Evolutionary conservation across 2,797 vertebrate genomes (phyloP), one percentile per base, ranked within the genome.

Genomic region (Enteromius viviparus): DNA sequence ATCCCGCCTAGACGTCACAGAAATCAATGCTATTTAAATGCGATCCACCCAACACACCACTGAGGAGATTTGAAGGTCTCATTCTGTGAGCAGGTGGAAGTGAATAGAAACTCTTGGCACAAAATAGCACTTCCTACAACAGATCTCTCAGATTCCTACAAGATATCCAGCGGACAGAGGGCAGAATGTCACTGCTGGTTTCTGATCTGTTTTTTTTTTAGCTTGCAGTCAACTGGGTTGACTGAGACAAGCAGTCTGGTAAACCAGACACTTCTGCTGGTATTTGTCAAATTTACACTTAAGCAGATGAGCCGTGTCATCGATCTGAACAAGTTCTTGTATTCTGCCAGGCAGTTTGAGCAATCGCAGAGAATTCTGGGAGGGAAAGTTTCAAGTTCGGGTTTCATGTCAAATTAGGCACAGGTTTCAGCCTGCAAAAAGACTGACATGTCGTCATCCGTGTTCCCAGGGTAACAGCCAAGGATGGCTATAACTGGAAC

Each of bases 1-100:
- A 90, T 87, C 68, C 81, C 76, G 65, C 83, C 75, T 17, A 81
- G 84, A 83, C 88, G 88, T 82, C 51, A 88, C 87, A 71, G 80
- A 86, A 92, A 93, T 93, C 92, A 14, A 93, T 90, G 85, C 74
- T 66, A 42, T 84, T 82, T 80, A 76, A 85, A 58, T 69, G 65
- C 19, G 12, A 83, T 78, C 47, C 83, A 64, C 68, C 62, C 15
- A 17, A 29, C 64, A 71, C 55, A 81, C 49, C 32, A 76, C 64
- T 55, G 40, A 26, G 76, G 34, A 60, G 29, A 71, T 72, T 58
- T 60, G 60, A 81, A 76, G 69, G 69, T 75, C 78, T 64, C 64
- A 1, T n/a, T 76, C 26, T 62, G 71, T 17, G 42, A 78, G 66
- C 29, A 60, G 66, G 14, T 69, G 47, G 64, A 81, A 86, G 70